phyloP scores from a whole-genome alignment of 92 coral and sea anemone species.

The Blastomussa wellsi region DNA sequence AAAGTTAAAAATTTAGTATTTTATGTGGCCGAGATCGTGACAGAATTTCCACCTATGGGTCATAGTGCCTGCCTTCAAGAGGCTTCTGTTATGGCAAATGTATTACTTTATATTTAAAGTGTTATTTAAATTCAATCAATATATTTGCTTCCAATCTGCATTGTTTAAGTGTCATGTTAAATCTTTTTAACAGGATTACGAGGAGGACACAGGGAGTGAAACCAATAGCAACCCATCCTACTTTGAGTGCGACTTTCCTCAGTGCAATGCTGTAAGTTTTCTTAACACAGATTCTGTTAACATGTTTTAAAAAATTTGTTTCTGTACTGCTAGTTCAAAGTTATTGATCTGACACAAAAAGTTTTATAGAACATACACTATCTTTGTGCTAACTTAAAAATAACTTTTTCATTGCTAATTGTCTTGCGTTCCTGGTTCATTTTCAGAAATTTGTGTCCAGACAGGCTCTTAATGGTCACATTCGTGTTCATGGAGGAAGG shows the following conservation, averaged over 20 bases:
- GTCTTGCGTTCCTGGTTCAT: background rate
- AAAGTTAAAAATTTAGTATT: no score
- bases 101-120: no score
- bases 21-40: no score
- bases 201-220: constrained; percentile 88
- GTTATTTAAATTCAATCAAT: background rate
- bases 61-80: no score
- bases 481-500: constrained; percentile 99
- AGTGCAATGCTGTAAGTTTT: constrained; percentile 93
- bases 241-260: constrained; percentile 97
- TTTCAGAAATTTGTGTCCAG: constrained; percentile 95
- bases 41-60: no score
- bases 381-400: no score
- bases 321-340: background rate
- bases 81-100: no score
- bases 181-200: constrained; percentile 52
- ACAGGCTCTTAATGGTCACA: constrained; percentile 98
- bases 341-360: no score
- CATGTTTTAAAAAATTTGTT: background rate
- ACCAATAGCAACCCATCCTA: constrained; percentile 89
- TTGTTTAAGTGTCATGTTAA: background rate
- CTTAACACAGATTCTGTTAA: background rate
- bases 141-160: background rate
- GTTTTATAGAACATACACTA: no score
- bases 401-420: background rate